Percentiles rank a stretch among this genome's conserved stretches.
Conservation (phyloP, 2,888 invertebrate genomes). For the Mythimna impura region DNA sequence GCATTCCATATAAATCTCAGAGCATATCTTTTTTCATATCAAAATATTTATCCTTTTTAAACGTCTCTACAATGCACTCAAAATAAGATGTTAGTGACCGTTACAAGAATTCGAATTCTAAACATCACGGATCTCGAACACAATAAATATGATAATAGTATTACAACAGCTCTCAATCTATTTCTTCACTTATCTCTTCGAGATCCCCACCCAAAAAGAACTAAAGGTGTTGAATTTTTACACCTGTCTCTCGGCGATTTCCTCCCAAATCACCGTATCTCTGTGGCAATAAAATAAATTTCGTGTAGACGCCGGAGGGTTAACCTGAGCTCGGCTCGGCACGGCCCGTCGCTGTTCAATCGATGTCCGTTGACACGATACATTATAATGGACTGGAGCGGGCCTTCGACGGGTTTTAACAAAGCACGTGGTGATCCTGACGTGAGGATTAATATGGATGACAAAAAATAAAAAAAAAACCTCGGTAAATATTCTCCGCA, state of each 20-base stretch:
- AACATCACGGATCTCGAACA: slow-evolving; percentile 78
- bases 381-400: slow-evolving; percentile 88
- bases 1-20: slow-evolving; percentile 82
- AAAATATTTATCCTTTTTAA: slow-evolving; percentile 78
- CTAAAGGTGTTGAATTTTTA: slow-evolving; percentile 89
- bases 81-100: slow-evolving; percentile 76
- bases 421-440: slow-evolving; percentile 90
- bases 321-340: slow-evolving; percentile 78
- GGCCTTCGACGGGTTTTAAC: slow-evolving; percentile 87
- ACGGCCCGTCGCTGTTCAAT: slow-evolving; percentile 88
- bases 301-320: slow-evolving; percentile 89
- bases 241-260: slow-evolving; percentile 89
- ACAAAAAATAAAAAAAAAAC: slow-evolving; percentile 82
- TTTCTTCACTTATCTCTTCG: slow-evolving; percentile 84
- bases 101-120: slow-evolving; percentile 79
- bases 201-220: slow-evolving; percentile 82
- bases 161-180: slow-evolving; percentile 86
- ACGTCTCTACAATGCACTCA: slow-evolving; percentile 66
- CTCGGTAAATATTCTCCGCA: slow-evolving; percentile 80
- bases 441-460: slow-evolving; percentile 89
- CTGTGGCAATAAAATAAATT: slow-evolving; percentile 90
- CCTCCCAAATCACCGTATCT: slow-evolving; percentile 89
- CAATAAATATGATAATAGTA: slow-evolving; percentile 85
- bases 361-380: slow-evolving; percentile 90
- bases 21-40: slow-evolving; percentile 80